phyloP scores from a whole-genome alignment of 2,888 invertebrate species.

The Oxycera nigricornis region DNA sequence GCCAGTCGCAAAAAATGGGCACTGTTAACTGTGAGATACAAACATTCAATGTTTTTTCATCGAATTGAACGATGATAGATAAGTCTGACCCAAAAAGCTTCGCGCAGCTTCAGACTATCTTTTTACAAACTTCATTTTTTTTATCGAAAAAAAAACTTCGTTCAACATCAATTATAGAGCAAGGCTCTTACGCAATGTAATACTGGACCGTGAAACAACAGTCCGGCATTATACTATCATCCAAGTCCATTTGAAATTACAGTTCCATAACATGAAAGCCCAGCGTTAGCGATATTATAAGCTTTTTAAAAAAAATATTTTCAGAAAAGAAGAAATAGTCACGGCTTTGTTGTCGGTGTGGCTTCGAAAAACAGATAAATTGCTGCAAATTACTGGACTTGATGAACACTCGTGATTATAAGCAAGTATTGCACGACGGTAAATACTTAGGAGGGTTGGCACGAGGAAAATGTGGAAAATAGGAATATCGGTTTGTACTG shows the following conservation, averaged over 20 bases:
- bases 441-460: neutral
- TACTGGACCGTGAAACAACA: neutral
- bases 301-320: neutral
- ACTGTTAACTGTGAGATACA: too few species aligned
- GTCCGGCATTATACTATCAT: neutral
- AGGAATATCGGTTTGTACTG: neutral
- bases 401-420: constrained; percentile 10
- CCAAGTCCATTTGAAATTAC: neutral
- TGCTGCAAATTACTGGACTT: constrained; percentile 18
- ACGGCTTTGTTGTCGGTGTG: neutral
- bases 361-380: constrained; percentile 25
- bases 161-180: neutral
- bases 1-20: too few species aligned
- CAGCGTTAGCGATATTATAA: neutral
- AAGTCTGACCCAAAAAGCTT: constrained; percentile 3
- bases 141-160: neutral
- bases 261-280: neutral
- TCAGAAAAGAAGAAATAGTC: neutral
- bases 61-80: too few species aligned
- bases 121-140: neutral
- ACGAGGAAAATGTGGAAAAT: neutral
- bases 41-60: too few species aligned
- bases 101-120: neutral
- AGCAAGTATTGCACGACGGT: neutral
- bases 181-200: neutral